phyloP scores from a whole-genome alignment of 2,113 vertebrate genomes.

The Tragulus kanchil region DNA sequence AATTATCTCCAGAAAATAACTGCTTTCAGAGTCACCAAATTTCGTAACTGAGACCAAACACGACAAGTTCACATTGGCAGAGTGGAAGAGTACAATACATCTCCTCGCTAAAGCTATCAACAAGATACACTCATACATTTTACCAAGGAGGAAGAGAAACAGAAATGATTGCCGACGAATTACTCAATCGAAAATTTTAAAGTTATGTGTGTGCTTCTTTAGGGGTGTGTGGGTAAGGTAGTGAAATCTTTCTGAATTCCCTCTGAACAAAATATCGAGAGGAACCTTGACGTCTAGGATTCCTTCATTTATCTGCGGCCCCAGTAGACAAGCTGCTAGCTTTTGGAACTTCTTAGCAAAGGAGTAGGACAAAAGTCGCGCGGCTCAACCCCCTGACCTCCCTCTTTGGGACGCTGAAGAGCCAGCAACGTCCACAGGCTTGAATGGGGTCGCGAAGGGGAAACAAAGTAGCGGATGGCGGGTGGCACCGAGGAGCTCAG shows the following conservation, averaged over 20 bases:
- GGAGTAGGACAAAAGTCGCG: no score
- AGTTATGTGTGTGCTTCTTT: neutral
- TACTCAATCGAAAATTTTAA: neutral
- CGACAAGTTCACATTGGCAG: neutral
- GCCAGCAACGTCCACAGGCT: neutral
- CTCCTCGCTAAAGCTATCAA: neutral
- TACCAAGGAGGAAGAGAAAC: neutral
- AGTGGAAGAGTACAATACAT: neutral
- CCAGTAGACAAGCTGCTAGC: neutral
- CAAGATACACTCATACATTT: neutral
- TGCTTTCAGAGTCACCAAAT: neutral
- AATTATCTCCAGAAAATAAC: slow-evolving; percentile 27
- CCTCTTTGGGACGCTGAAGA: accelerated
- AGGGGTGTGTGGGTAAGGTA: accelerated
- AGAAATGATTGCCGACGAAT: neutral
- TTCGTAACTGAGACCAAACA: neutral
- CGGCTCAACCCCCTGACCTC: neutral
- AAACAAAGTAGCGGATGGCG: accelerated
- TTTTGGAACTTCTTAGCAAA: neutral
- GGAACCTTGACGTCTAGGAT: accelerated
- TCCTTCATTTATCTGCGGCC: neutral
- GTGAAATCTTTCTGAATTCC: neutral
- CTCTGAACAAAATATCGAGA: neutral
- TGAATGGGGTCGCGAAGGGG: accelerated
- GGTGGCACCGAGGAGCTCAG: neutral